Percentiles rank a stretch among this genome's conserved stretches.
These are phyloP conservation scores for Phalangium opilio DNA, from an alignment of 2,888 invertebrate genomes.

Conservation along the genomic window DNA sequence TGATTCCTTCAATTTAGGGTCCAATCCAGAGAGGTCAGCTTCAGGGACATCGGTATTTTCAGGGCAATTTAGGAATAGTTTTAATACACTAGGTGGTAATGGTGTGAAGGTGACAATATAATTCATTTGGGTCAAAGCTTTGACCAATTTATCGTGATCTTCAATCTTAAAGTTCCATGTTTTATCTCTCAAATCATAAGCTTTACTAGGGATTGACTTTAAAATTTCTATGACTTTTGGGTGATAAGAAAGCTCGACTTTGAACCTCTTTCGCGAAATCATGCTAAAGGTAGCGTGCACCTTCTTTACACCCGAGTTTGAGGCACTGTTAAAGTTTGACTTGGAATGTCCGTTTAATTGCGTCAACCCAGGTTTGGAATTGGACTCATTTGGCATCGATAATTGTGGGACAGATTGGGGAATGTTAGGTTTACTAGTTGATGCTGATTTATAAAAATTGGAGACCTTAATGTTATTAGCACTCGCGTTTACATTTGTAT, in stretches of 20 bases:
- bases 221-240: slow-evolving; percentile 15
- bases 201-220: slow-evolving; percentile 8
- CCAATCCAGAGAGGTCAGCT: slow-evolving; percentile 50
- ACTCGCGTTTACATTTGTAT: too few species aligned
- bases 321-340: too few species aligned
- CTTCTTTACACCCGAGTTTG: too few species aligned
- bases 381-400: background rate
- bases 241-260: slow-evolving; percentile 13
- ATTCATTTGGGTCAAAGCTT: slow-evolving; percentile 6
- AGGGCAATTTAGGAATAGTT: slow-evolving; percentile 6
- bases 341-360: too few species aligned
- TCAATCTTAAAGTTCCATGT: slow-evolving; percentile 16
- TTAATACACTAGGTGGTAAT: slow-evolving; percentile 8
- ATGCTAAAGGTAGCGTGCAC: slow-evolving; percentile 8
- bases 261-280: slow-evolving; percentile 13
- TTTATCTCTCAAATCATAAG: slow-evolving; percentile 16
- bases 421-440: too few species aligned
- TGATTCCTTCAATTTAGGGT: slow-evolving; percentile 45
- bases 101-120: slow-evolving; percentile 8
- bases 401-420: too few species aligned
- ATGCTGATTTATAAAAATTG: too few species aligned
- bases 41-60: slow-evolving; percentile 19
- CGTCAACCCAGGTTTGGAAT: too few species aligned
- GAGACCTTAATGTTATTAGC: too few species aligned
- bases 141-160: slow-evolving; percentile 14